Evolutionary conservation across 1,140 invertebrate genomes (phyloP).

Genomic region (Zaprionus africanus): DNA sequence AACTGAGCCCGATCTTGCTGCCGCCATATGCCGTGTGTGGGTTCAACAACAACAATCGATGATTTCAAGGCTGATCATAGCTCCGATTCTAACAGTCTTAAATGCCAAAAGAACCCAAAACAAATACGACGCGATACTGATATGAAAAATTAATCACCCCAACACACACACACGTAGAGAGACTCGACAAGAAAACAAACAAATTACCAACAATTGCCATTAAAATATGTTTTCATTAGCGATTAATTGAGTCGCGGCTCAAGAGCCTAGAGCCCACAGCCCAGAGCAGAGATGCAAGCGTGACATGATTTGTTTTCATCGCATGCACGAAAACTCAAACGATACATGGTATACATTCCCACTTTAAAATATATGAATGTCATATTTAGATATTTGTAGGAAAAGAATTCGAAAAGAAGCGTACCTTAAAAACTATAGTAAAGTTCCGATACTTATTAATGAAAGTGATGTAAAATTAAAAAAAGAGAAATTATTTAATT

Average conservation of each 20-base stretch:
- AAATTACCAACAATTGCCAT: slow-evolving; percentile 62
- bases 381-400: not conserved
- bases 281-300: slow-evolving; percentile 6
- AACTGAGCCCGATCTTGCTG: slow-evolving; percentile 13
- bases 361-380: too few relatives aligned
- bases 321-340: not conserved
- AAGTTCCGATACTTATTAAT: too few relatives aligned
- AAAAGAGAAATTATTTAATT: too few relatives aligned
- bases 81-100: slow-evolving; percentile 33
- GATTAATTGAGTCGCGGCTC: slow-evolving; percentile 56
- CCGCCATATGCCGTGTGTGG: slow-evolving; percentile 17
- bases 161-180: slow-evolving; percentile 10
- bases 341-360: too few relatives aligned
- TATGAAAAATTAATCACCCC: slow-evolving; percentile 31
- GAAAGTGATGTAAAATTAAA: too few relatives aligned
- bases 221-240: slow-evolving; percentile 65
- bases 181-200: slow-evolving; percentile 39
- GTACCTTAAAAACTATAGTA: too few relatives aligned
- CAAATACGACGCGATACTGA: slow-evolving; percentile 15
- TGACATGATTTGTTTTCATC: slow-evolving; percentile 2
- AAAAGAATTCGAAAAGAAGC: too few relatives aligned
- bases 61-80: slow-evolving; percentile 36
- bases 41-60: slow-evolving; percentile 37
- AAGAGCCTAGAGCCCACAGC: not conserved
- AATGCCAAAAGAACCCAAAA: slow-evolving; percentile 28